Evolutionary conservation across 1,140 invertebrate species (phyloP), one percentile per base, ranked within the genome.

Genomic region (Pogonus chalceus): DNA sequence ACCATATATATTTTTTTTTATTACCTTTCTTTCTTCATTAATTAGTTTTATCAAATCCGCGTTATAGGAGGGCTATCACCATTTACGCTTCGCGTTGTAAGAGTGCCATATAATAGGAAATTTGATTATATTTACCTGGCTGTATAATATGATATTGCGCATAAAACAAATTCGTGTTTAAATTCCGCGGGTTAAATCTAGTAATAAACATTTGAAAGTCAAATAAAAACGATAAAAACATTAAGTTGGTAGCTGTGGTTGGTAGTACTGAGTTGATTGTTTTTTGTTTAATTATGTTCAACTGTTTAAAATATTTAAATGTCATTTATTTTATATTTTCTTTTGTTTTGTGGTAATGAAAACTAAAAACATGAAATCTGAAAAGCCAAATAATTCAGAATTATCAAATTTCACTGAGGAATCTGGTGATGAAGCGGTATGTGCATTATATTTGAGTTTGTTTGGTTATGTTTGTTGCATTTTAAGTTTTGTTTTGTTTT

Each of bases 391-490:
- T n/a, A n/a, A 12, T 18, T 43, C 37, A 12, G 37, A 43, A 18
- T 16, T 43, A 53, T 60, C 62, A 12, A 66, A 63, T 39, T 47
- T 65, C 50, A 65, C 62, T 10, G 67, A 68, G 56, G 68, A 68
- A 31, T 70, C 68, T 31, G 68, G 62, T 1, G 68, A 70, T 56
- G 68, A 69, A 55, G 63, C 57, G 43, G 66, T 66, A 63, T 7
- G 26, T 35, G n/a, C 26, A 31, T 10, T 18, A 9, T 2, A 35
- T 20, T 10, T 20, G 2, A 9, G 3, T 12, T 23, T 51, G 16
- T 51, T 31, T 22, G 12, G 2, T 49, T 23, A 23, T 22, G 22
- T 23, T 49, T 18, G 2, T 49, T n/a, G 7, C 1, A 24, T 18
- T 7, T 16, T 20, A 46, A 46, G 7, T 4, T 9, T 23, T 2